Conservation (phyloP, 2,113 vertebrate genomes). For the Argyrosomus japonicus region DNA sequence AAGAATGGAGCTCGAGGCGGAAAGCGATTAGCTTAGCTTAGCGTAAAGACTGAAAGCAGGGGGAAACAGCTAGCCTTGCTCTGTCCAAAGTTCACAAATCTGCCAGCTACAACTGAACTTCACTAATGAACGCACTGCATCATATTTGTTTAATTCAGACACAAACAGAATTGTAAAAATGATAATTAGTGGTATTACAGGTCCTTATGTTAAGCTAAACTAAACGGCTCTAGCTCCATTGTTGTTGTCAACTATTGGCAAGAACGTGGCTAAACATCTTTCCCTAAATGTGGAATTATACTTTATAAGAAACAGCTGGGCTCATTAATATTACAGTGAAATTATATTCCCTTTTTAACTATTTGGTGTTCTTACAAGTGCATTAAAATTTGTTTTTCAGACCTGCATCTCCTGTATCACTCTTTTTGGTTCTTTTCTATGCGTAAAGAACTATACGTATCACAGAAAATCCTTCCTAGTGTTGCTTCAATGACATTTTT, state of each 20-base stretch:
- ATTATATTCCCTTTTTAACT: not conserved
- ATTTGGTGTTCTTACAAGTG: not conserved
- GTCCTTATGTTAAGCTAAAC: not conserved
- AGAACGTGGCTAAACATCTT: not conserved
- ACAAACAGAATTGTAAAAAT: not conserved
- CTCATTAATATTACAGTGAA: not conserved
- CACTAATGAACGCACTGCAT: not conserved
- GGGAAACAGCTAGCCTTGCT: not conserved
- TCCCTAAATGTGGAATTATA: not conserved
- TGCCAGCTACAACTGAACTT: not conserved
- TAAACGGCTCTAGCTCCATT: not conserved
- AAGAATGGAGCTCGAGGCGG: not conserved
- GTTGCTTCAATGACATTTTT: constrained; percentile 6
- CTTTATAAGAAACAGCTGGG: not conserved
- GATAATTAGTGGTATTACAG: not conserved
- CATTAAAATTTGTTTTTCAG: not conserved
- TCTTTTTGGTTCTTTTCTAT: not conserved
- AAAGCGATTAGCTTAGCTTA: not conserved
- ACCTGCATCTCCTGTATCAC: not conserved
- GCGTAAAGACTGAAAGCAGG: not conserved
- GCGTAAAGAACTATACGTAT: too few species aligned
- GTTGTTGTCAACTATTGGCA: not conserved
- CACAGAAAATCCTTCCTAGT: not conserved
- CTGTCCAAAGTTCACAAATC: not conserved
- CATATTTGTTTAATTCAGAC: not conserved